Evolutionary conservation across 2,888 invertebrate genomes (phyloP).

Genomic region (Rotaria sp.): DNA sequence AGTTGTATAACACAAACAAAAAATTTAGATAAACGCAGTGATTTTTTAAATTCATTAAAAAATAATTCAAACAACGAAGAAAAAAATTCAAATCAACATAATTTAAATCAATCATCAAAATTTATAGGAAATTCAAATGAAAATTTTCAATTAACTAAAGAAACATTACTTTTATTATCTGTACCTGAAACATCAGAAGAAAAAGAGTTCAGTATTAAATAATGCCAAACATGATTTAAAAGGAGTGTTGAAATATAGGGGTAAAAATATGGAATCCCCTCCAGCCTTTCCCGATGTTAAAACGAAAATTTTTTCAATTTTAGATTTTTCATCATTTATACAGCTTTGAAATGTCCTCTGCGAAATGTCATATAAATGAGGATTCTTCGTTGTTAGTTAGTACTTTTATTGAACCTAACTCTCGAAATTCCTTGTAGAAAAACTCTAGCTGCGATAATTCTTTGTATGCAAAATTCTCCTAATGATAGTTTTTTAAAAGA

Average conservation of each 20-base stretch:
- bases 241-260: neutral
- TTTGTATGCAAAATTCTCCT: too few species aligned
- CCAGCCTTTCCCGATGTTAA: too few species aligned
- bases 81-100: neutral
- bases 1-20: conserved; percentile 20
- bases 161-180: neutral
- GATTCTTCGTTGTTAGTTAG: too few species aligned
- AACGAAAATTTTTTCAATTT: too few species aligned
- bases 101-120: neutral
- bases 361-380: too few species aligned
- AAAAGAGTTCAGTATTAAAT: neutral
- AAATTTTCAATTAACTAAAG: neutral
- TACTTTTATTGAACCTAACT: too few species aligned
- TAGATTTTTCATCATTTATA: too few species aligned
- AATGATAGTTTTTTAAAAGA: too few species aligned
- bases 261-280: too few species aligned
- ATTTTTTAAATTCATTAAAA: conserved; percentile 20
- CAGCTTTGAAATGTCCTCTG: too few species aligned
- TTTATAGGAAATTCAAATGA: neutral
- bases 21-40: conserved; percentile 12
- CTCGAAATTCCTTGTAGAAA: too few species aligned
- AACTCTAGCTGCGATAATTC: too few species aligned
- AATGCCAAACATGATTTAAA: neutral
- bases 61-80: neutral
- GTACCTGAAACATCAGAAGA: neutral